Evolutionary conservation across 2,113 vertebrate species (phyloP), one percentile per base, ranked within the genome.

Genomic region (Lophura nycthemera): DNA sequence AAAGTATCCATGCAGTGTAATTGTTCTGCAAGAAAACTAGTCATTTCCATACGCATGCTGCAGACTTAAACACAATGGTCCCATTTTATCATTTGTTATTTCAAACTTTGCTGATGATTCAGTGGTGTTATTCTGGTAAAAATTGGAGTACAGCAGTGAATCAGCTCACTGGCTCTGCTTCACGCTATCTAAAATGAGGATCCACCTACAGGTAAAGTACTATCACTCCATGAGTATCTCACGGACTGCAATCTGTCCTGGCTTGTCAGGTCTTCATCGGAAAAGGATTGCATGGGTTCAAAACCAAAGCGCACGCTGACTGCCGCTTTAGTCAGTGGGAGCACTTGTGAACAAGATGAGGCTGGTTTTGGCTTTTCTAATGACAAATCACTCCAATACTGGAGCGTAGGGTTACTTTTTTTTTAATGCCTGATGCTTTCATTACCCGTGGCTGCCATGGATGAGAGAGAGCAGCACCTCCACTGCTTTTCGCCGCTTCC

Each of bases 181-280:
- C 79, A 73, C 67, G 7, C 78, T 74, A 61, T 94, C 95, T 89
- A 40, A 66, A 85, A 63, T 10, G 69, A 82, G 78, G 72, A 95
- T 88, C 89, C 91, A 83, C 88, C 95, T 89, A 70, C 84, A 85
- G 87, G 75, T 89, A 90, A 54, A 85, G 50, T 3, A 29, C 75
- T 85, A 87, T 89, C 81, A 3, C 8, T 17, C 54, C 86, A 86
- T 71, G 43, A 72, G 77, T 88, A 83, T 90, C 89, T 87, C 84
- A 48, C 9, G 5, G 54, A 4, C 66, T 82, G 91, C 80, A 69
- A 78, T 94, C 71, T 94, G 94, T 80, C 48, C 91, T 77, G 85
- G 94, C 94, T 91, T 96, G 95, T 88, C 89, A 89, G 94, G 76
- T 87, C 91, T 76, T 77, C 95, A 77, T 85, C 15, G 2, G 72